Evolutionary conservation across 2,888 invertebrate genomes (phyloP).

Genomic region (Spatulosminthurus flaviceps): DNA sequence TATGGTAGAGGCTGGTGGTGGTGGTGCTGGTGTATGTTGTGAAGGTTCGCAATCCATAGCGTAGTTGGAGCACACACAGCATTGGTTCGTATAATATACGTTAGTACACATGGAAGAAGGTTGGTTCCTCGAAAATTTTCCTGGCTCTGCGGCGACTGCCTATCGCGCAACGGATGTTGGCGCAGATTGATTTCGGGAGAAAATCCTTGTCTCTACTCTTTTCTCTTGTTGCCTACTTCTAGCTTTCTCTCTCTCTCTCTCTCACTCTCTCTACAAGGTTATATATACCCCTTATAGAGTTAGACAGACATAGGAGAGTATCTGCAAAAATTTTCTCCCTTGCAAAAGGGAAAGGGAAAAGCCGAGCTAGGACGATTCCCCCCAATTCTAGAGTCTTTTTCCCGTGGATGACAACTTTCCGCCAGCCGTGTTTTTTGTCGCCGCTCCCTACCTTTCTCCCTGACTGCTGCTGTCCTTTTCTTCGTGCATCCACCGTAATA

Average conservation of each 20-base stretch:
- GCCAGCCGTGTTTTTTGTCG: constrained; percentile 29
- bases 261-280: neutral
- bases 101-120: neutral
- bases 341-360: constrained; percentile 33
- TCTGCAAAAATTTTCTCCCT: constrained; percentile 27
- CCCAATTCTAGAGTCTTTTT: constrained; percentile 28
- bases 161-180: constrained; percentile 51
- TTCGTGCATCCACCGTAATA: constrained; percentile 20
- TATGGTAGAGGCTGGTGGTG: too few relatives aligned
- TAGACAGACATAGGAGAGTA: neutral
- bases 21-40: neutral
- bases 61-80: neutral
- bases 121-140: constrained; percentile 1
- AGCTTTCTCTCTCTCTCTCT: too few relatives aligned
- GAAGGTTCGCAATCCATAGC: constrained; percentile 7
- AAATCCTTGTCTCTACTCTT: too few relatives aligned
- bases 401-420: constrained; percentile 38
- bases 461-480: constrained; percentile 34
- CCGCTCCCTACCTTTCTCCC: constrained; percentile 29
- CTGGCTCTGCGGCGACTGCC: constrained; percentile 43
- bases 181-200: constrained; percentile 51
- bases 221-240: too few relatives aligned
- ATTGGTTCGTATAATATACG: neutral
- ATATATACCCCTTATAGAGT: too few relatives aligned
- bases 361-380: constrained; percentile 7